Conservation (phyloP, 2,888 invertebrate genomes). For the Nomada lathburiana region DNA sequence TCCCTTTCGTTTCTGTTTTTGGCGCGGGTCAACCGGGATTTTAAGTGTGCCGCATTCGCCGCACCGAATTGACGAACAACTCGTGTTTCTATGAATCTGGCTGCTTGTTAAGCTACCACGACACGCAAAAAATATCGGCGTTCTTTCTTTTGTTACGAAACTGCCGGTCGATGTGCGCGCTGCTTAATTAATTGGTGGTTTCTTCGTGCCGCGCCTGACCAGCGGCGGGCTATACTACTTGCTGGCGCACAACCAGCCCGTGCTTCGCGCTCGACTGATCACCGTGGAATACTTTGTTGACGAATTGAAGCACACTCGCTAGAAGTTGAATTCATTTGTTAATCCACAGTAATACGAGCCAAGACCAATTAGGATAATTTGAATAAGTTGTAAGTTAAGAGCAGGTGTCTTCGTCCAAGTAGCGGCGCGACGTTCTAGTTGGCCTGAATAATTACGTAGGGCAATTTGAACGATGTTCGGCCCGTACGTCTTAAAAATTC, state of each 20-base stretch:
- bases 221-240: slow-evolving; percentile 58
- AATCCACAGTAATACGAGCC: neutral
- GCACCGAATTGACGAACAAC: slow-evolving; percentile 42
- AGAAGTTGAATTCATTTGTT: neutral
- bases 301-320: neutral
- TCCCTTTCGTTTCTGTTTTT: slow-evolving; percentile 1
- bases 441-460: neutral
- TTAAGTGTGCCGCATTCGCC: slow-evolving; percentile 4
- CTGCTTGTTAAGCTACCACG: slow-evolving; percentile 24
- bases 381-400: neutral
- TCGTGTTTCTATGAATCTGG: slow-evolving; percentile 23
- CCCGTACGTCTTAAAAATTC: neutral
- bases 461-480: neutral
- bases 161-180: slow-evolving; percentile 30
- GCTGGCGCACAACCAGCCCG: slow-evolving; percentile 40
- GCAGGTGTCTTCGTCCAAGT: no score
- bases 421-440: neutral
- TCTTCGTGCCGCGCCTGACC: slow-evolving; percentile 57
- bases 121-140: slow-evolving; percentile 11
- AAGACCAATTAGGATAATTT: neutral
- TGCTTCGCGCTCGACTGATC: slow-evolving; percentile 18
- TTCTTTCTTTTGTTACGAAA: slow-evolving; percentile 14
- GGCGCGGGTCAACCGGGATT: neutral
- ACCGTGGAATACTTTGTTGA: slow-evolving; percentile 32
- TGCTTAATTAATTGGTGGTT: slow-evolving; percentile 61